A percentile compares a stretch with the other conserved stretches of the same genome.
Conservation (phyloP, 2,797 vertebrate genomes). For the Erpetoichthys calabaricus region DNA sequence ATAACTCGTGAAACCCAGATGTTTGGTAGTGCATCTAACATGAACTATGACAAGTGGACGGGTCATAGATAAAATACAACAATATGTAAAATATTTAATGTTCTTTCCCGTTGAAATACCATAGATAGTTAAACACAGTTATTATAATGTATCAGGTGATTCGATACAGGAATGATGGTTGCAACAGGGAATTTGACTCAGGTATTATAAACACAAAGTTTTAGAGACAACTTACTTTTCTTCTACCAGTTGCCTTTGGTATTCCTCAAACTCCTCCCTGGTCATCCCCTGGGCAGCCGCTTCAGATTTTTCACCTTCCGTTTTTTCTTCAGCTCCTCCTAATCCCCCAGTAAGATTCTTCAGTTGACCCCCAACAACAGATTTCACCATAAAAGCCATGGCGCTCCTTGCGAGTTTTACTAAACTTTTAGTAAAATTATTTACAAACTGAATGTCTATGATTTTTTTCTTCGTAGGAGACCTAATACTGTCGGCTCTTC, state of each 20-base stretch:
- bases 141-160: background rate
- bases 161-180: background rate
- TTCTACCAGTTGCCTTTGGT: conserved; percentile 89
- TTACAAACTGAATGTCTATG: too few species aligned
- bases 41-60: too few species aligned
- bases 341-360: conserved; percentile 90
- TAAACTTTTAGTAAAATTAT: background rate
- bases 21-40: too few species aligned
- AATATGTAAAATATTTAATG: too few species aligned
- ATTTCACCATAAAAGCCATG: conserved; percentile 97
- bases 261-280: conserved; percentile 87
- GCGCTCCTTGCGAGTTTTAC: background rate
- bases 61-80: too few species aligned
- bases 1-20: too few species aligned
- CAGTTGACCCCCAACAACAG: conserved; percentile 87
- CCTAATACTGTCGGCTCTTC: background rate
- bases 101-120: background rate
- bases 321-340: conserved; percentile 68
- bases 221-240: conserved; percentile 71
- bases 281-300: conserved; percentile 86
- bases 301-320: conserved; percentile 70
- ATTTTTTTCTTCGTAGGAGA: background rate
- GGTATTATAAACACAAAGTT: conserved; percentile 11
- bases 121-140: background rate
- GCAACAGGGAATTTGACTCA: background rate